phyloP scores from a whole-genome alignment of 1,140 invertebrate species.

The Meloidogyne floridensis region DNA sequence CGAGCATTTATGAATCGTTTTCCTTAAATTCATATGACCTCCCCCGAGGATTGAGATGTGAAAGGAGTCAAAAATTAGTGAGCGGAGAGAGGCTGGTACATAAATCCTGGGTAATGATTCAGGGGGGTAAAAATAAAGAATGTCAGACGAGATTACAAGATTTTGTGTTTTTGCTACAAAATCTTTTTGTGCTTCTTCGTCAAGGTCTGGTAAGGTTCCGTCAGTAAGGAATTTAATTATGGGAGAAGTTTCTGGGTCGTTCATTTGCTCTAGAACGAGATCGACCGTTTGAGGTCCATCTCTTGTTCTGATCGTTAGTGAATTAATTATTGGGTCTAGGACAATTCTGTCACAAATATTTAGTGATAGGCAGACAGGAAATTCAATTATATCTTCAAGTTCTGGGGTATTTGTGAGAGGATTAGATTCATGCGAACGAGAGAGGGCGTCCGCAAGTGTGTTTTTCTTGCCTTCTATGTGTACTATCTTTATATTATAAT shows the following conservation, averaged over 20 bases:
- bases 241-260: neutral
- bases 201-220: neutral
- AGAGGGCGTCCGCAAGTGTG: too few species aligned
- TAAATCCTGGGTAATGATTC: neutral
- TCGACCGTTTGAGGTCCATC: neutral
- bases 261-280: neutral
- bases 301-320: neutral
- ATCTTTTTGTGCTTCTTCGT: neutral
- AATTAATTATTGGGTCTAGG: neutral
- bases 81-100: neutral
- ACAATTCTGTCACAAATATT: neutral
- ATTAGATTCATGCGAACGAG: too few species aligned
- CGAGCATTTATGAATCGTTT: conserved; percentile 25
- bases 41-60: conserved; percentile 15
- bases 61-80: conserved; percentile 31
- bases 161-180: too few species aligned
- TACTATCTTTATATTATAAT: too few species aligned
- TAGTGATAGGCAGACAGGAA: conserved; percentile 21
- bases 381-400: neutral
- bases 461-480: too few species aligned
- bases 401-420: too few species aligned
- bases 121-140: conserved; percentile 12
- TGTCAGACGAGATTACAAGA: neutral
- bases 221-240: conserved; percentile 13
- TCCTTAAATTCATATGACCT: conserved; percentile 23